Evolutionary conservation across 2,888 invertebrate genomes (phyloP).

Genomic region (Didymodactylos carnosus): DNA sequence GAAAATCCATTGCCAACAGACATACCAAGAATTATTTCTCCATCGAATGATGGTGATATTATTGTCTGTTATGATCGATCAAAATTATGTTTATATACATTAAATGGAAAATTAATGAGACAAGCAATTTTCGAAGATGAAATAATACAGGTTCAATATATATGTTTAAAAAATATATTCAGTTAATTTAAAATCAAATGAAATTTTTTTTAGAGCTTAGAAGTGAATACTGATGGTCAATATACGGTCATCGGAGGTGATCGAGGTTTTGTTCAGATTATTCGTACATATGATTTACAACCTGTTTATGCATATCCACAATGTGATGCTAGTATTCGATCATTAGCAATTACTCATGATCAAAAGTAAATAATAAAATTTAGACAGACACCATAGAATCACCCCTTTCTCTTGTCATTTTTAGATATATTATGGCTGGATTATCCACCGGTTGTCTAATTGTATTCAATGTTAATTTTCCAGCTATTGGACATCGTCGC

Average conservation of each 20-base stretch:
- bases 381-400: not conserved
- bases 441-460: constrained; percentile 89
- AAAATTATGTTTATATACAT: constrained; percentile 74
- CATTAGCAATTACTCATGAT: constrained; percentile 85
- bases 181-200: not conserved
- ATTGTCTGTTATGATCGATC: constrained; percentile 76
- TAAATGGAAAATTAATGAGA: constrained; percentile 69
- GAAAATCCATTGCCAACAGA: constrained; percentile 45
- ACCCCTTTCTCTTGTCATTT: constrained; percentile 20
- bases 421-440: constrained; percentile 85
- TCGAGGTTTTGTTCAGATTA: constrained; percentile 87
- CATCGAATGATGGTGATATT: constrained; percentile 75
- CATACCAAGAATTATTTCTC: constrained; percentile 45
- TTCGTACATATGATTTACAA: constrained; percentile 88
- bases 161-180: constrained; percentile 18
- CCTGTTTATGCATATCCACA: constrained; percentile 91
- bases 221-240: constrained; percentile 88
- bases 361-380: constrained; percentile 55
- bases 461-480: constrained; percentile 98
- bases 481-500: constrained; percentile 31
- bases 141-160: constrained; percentile 83
- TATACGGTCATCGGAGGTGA: constrained; percentile 93
- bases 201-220: constrained; percentile 19
- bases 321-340: constrained; percentile 77
- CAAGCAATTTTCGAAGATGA: constrained; percentile 65